phyloP scores from a whole-genome alignment of 2,797 vertebrate species.

The Darevskia mixta region DNA sequence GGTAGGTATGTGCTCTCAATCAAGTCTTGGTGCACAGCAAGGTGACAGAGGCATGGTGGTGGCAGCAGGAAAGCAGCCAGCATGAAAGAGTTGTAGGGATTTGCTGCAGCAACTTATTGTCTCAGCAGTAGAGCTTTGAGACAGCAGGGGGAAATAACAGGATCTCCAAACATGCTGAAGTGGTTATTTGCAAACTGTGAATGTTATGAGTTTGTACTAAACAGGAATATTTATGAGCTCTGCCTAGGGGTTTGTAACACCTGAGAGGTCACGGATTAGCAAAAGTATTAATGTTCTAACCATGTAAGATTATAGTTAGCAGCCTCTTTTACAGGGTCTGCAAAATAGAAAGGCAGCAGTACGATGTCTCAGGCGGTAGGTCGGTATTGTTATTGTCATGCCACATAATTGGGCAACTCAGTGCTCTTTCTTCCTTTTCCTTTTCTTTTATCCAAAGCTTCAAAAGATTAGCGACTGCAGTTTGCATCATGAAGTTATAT shows the following conservation, averaged over 20 bases:
- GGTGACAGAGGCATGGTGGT: neutral
- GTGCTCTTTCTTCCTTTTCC: neutral
- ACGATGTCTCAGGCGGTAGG: constrained; percentile 36
- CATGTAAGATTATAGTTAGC: constrained; percentile 37
- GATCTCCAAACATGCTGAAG: constrained; percentile 12
- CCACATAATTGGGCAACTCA: constrained; percentile 21
- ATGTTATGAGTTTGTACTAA: constrained; percentile 31
- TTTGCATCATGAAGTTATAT: neutral
- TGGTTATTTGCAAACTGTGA: constrained; percentile 29
- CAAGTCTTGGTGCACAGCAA: neutral
- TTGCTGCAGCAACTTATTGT: neutral
- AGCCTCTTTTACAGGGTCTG: constrained; percentile 49
- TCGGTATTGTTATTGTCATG: constrained; percentile 34
- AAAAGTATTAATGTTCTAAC: constrained; percentile 53
- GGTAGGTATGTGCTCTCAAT: neutral
- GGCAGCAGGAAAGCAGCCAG: neutral
- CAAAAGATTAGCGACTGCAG: constrained; percentile 8
- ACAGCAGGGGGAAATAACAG: constrained; percentile 19
- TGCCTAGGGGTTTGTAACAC: constrained; percentile 54
- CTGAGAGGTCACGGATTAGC: constrained; percentile 40
- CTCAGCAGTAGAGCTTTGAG: constrained; percentile 11
- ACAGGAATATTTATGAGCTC: constrained; percentile 55
- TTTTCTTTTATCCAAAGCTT: neutral
- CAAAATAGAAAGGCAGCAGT: constrained; percentile 44
- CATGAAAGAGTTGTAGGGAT: neutral